Evolutionary conservation across 1,140 invertebrate genomes (phyloP).

Genomic region (Drosophila lacteicornis): DNA sequence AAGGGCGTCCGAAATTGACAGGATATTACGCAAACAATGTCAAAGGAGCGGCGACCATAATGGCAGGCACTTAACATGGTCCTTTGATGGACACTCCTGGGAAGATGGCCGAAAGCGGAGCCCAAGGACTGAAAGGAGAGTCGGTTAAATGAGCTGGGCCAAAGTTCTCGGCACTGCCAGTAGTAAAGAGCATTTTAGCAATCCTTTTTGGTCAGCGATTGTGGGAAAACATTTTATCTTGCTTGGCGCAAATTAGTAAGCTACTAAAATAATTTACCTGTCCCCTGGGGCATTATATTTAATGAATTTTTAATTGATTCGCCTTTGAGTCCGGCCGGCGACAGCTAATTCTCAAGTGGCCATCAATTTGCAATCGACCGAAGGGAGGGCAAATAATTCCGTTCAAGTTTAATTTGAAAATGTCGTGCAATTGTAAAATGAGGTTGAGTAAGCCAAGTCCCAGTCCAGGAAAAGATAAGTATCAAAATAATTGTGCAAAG

Average conservation of each 20-base stretch:
- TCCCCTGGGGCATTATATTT: conserved; percentile 1
- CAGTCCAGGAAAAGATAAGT: background rate
- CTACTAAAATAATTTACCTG: conserved; percentile 27
- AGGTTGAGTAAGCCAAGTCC: background rate
- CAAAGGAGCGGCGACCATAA: conserved; percentile 26
- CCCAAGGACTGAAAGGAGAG: background rate
- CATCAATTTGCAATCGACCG: conserved; percentile 5
- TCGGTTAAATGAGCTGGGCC: background rate
- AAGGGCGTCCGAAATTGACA: conserved; percentile 19
- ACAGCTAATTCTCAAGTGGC: background rate
- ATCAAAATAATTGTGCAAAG: background rate
- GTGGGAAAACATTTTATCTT: conserved; percentile 23
- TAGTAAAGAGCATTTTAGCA: background rate
- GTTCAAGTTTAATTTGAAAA: background rate
- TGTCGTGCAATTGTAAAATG: background rate
- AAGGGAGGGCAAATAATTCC: background rate
- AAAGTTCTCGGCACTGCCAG: background rate
- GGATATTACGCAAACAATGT: conserved; percentile 29
- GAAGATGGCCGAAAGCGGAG: background rate
- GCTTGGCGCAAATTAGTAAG: conserved; percentile 19
- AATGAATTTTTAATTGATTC: conserved; percentile 42
- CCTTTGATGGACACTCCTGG: conserved; percentile 20
- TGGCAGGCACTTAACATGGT: conserved; percentile 19
- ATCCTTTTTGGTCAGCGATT: conserved; percentile 15
- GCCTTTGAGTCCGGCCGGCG: background rate